Percentiles rank a stretch among this genome's conserved stretches.
Evolutionary conservation across 2,797 vertebrate genomes (phyloP).

Genomic region (Crax fasciolata): DNA sequence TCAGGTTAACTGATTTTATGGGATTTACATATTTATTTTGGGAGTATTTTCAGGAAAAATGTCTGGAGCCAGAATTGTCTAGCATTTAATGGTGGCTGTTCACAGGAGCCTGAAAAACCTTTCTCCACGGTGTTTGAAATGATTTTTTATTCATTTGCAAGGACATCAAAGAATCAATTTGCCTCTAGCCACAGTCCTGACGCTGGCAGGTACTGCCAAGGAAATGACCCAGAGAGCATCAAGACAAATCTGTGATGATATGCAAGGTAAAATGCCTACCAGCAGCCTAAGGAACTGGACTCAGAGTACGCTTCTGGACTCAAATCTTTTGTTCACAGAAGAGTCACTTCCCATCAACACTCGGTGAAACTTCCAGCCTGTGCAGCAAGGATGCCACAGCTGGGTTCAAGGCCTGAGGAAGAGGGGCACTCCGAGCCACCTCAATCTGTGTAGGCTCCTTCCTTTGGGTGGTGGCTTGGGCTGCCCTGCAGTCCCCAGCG

Average conservation of each 20-base stretch:
- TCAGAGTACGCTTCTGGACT: not conserved
- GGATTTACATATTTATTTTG: not conserved
- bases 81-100: not conserved
- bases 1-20: not conserved
- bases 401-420: not conserved
- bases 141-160: conserved; percentile 55
- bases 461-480: accelerated
- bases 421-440: not conserved
- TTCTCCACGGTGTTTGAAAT: conserved; percentile 50
- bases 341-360: not conserved
- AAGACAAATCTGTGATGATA: conserved; percentile 14
- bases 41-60: conserved; percentile 11
- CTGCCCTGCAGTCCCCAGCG: not conserved
- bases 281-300: not conserved
- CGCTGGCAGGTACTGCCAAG: not conserved
- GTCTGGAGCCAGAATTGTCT: not conserved
- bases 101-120: conserved; percentile 15
- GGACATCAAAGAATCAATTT: conserved; percentile 24
- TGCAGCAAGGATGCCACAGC: not conserved
- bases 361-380: not conserved
- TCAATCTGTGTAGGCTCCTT: not conserved
- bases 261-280: not conserved
- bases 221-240: conserved; percentile 14
- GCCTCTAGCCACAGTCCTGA: conserved; percentile 11
- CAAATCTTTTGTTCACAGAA: not conserved